These are phyloP conservation scores for Neosilurus mollespiculum DNA, from an alignment of 2,797 vertebrate species.

Conservation along the genomic window DNA sequence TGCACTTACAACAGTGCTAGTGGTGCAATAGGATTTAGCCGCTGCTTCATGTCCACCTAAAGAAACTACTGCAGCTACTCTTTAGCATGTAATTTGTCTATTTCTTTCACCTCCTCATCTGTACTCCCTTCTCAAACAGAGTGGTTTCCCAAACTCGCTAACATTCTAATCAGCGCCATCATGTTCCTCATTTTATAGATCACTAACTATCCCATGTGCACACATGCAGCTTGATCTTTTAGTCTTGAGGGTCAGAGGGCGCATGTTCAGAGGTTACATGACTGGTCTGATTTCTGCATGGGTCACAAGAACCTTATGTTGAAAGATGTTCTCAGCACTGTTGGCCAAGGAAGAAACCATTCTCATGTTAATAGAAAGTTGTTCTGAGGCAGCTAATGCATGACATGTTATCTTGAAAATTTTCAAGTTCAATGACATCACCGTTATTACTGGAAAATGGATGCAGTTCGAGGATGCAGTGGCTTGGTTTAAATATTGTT, in stretches of 20 bases:
- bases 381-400: neutral
- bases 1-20: neutral
- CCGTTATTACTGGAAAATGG: neutral
- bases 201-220: constrained; percentile 3
- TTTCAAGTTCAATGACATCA: neutral
- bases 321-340: neutral
- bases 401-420: neutral
- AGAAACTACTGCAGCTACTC: neutral
- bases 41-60: neutral
- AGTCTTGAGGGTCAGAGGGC: constrained; percentile 69
- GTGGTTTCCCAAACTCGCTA: neutral
- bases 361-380: neutral
- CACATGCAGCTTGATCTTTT: constrained; percentile 2
- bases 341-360: neutral
- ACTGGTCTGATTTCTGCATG: constrained; percentile 74
- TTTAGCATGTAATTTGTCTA: neutral
- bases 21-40: neutral
- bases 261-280: constrained; percentile 60
- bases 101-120: neutral
- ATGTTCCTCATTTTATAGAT: neutral
- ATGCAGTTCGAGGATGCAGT: neutral
- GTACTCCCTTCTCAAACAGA: neutral
- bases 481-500: neutral
- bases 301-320: constrained; percentile 33
- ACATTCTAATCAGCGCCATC: neutral